Base-by-base conservation (phyloP, 2,113 vertebrate genomes). In the Catharus minimus region DNA sequence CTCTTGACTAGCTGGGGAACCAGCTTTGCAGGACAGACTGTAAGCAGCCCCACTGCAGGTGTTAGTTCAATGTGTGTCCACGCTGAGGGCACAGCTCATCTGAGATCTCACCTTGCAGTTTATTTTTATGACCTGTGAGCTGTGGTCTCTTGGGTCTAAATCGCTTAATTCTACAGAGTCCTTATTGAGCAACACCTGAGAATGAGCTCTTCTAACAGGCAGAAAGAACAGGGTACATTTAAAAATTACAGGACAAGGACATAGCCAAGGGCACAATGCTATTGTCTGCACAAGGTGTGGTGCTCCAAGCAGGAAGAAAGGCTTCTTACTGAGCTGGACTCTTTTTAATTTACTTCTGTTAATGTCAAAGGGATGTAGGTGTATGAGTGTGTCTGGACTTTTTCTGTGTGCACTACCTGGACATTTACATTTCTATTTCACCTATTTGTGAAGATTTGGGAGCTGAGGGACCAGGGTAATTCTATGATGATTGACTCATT, bases 81-180 rank as follows among this genome's bases (percentile, higher is more conserved):
- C 0, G 0, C 1, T 44, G 44, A 89, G n/a, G 28, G 55, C 33
- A 73, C 32, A 56, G 64, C 62, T 89, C 75, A 74, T 43, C 64
- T 32, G 46, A 80, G 46, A 50, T 38, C 53, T 87, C 81, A 91
- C 33, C 32, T 49, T 68, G 72, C 65, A 75, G 60, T 53, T 95
- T 88, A 82, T 64, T 78, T 94, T 82, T 57, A 72, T 47, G 47
- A 57, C 30, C 36, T 20, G 41, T 50, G 50, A 69, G 50, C 44
- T 88, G 66, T 4, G 3, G n/a, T 61, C n/a, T 61, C 65, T 86
- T 44, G 62, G 23, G 50, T 79, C 23, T 69, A 76, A 87, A 68
- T 5, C 27, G 49, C 50, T 82, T 79, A 57, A 65, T 23, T 46
- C 28, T 65, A 44, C 22, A 27, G 23, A 75, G 2, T 46, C 58